A percentile compares a stretch with the other conserved stretches of the same genome.
Evolutionary conservation across 2,888 invertebrate species (phyloP).

Genomic region (Nycteola revayana): DNA sequence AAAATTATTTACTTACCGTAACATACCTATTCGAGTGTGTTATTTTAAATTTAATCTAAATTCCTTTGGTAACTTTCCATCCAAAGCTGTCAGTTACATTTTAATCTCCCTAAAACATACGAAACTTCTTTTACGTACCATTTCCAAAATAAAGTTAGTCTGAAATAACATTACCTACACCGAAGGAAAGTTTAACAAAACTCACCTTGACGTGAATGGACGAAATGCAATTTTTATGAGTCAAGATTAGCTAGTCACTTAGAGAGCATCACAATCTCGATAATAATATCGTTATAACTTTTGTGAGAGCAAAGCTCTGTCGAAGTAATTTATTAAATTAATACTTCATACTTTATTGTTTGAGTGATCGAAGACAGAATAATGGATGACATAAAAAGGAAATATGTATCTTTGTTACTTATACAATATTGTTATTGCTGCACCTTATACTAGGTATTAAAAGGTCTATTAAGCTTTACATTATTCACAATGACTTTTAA

Average conservation of each 20-base stretch:
- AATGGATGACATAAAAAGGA: no score
- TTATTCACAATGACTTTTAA: no score
- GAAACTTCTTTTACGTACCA: constrained; percentile 32
- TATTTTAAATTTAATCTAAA: no score
- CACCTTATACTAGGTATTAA: no score
- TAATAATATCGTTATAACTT: constrained; percentile 37
- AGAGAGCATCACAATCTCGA: constrained; percentile 21
- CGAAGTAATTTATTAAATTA: constrained; percentile 28
- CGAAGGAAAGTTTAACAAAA: constrained; percentile 39
- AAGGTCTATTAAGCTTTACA: no score
- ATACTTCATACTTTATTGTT: constrained; percentile 18
- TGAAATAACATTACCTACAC: constrained; percentile 24
- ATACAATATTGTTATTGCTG: no score
- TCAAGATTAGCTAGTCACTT: constrained; percentile 35
- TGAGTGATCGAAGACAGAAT: no score
- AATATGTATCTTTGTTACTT: no score
- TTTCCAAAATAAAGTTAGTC: constrained; percentile 29
- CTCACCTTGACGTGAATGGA: constrained; percentile 47
- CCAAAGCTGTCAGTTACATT: no score
- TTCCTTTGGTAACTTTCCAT: no score
- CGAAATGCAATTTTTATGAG: constrained; percentile 50
- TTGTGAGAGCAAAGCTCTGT: constrained; percentile 31
- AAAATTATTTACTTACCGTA: no score
- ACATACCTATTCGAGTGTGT: no score
- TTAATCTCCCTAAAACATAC: constrained; percentile 9